Percentiles rank a stretch among this genome's conserved stretches.
phyloP scores from a whole-genome alignment of 2,113 vertebrate species.

The Cervus canadensis region DNA sequence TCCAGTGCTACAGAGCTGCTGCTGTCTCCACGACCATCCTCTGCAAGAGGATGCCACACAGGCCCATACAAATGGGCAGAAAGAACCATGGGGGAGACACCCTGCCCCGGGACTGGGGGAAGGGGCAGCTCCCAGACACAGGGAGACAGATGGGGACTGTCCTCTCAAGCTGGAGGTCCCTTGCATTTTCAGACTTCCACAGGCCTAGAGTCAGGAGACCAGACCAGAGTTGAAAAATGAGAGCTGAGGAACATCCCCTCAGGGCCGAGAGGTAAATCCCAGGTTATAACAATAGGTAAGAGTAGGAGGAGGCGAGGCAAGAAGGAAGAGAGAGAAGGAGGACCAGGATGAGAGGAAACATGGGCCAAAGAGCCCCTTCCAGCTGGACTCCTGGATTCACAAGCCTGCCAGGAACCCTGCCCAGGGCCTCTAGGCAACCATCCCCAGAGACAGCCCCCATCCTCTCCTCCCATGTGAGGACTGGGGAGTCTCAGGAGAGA shows the following conservation, averaged over 20 bases:
- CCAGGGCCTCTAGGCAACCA: not conserved
- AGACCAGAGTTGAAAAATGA: too few species aligned
- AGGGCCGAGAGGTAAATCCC: too few species aligned
- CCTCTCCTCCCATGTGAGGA: not conserved
- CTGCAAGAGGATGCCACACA: not conserved
- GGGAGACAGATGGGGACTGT: not conserved
- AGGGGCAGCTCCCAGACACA: not conserved
- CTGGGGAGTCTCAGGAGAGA: not conserved
- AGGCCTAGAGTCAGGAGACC: too few species aligned
- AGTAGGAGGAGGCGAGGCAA: too few species aligned
- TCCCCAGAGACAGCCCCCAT: not conserved
- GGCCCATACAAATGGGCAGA: not conserved
- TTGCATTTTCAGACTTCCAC: too few species aligned
- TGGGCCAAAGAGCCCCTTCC: too few species aligned
- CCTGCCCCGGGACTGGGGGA: not conserved
- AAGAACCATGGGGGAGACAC: not conserved
- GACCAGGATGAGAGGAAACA: too few species aligned
- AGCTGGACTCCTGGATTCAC: too few species aligned
- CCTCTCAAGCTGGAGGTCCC: not conserved
- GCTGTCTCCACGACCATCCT: not conserved
- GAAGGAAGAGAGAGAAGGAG: too few species aligned
- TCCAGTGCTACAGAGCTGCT: not conserved
- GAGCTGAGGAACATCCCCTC: too few species aligned
- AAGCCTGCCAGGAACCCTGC: too few species aligned
- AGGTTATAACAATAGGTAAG: too few species aligned